phyloP scores from a whole-genome alignment of 2,113 vertebrate species.

The Synodontis membranacea region DNA sequence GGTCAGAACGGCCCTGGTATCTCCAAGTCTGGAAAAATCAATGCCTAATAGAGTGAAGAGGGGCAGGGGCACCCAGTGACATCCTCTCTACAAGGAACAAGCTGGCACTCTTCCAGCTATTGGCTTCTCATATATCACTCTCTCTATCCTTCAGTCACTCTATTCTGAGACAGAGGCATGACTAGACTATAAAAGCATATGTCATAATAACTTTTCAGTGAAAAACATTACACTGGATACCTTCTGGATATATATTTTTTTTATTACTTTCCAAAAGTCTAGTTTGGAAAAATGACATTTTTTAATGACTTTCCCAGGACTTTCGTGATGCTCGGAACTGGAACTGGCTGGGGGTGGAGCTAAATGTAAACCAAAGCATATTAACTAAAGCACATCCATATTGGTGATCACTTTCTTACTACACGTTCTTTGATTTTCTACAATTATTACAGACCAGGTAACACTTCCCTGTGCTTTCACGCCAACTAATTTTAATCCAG shows the following conservation, averaged over 20 bases:
- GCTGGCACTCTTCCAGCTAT: not conserved
- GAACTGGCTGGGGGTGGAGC: not conserved
- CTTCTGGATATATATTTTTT: not conserved
- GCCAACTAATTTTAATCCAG: not conserved
- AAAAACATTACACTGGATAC: too few species aligned
- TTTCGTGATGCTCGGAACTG: not conserved
- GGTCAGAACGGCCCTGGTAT: not conserved
- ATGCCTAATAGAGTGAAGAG: conserved; percentile 17
- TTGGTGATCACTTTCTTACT: not conserved
- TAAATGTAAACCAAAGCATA: not conserved
- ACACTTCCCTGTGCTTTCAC: not conserved
- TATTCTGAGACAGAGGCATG: not conserved
- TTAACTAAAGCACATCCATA: not conserved
- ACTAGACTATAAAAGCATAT: not conserved
- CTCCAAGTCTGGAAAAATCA: conserved; percentile 7
- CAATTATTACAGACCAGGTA: not conserved
- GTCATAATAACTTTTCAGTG: not conserved
- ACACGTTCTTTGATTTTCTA: not conserved
- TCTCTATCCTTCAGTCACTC: not conserved
- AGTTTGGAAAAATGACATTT: not conserved
- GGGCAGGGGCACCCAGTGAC: not conserved
- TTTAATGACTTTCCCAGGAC: not conserved
- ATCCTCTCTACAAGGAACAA: conserved; percentile 2
- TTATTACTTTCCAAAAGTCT: not conserved
- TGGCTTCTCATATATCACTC: not conserved